A percentile compares a stretch with the other conserved stretches of the same genome.
phyloP scores from a whole-genome alignment of 1,140 invertebrate species.

The Temnothorax curvispinosus region DNA sequence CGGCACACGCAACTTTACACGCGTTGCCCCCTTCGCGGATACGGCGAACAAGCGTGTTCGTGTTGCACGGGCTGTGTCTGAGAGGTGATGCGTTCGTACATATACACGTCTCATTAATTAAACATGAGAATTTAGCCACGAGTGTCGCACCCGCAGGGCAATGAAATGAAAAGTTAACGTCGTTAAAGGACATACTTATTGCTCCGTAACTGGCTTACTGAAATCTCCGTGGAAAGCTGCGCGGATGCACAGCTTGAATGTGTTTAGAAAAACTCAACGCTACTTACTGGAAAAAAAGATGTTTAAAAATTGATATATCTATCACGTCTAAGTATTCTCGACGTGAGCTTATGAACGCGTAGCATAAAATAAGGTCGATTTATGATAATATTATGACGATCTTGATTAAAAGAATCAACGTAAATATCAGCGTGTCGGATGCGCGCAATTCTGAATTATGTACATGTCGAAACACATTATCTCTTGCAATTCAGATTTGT shows the following conservation, averaged over 20 bases:
- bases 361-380: slow-evolving; percentile 3
- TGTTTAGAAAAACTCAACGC: neutral
- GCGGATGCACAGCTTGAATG: neutral
- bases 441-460: slow-evolving; percentile 8
- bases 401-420: slow-evolving; percentile 17
- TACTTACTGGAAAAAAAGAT: slow-evolving; percentile 4
- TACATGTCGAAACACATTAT: neutral
- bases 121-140: slow-evolving; percentile 66
- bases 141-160: slow-evolving; percentile 55
- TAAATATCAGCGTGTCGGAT: slow-evolving; percentile 9
- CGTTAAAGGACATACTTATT: slow-evolving; percentile 66
- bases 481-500: neutral
- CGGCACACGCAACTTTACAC: slow-evolving; percentile 43
- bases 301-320: neutral
- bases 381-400: slow-evolving; percentile 22
- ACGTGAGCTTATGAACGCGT: neutral
- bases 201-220: slow-evolving; percentile 63
- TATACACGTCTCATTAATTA: slow-evolving; percentile 69
- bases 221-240: slow-evolving; percentile 23
- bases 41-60: slow-evolving; percentile 37
- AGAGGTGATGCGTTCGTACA: slow-evolving; percentile 54
- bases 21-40: slow-evolving; percentile 28
- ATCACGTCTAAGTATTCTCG: slow-evolving; percentile 1
- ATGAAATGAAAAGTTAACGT: slow-evolving; percentile 73
- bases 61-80: slow-evolving; percentile 55